Base-by-base conservation (phyloP, 1,140 invertebrate genomes). In the Aleiodes sp. region DNA sequence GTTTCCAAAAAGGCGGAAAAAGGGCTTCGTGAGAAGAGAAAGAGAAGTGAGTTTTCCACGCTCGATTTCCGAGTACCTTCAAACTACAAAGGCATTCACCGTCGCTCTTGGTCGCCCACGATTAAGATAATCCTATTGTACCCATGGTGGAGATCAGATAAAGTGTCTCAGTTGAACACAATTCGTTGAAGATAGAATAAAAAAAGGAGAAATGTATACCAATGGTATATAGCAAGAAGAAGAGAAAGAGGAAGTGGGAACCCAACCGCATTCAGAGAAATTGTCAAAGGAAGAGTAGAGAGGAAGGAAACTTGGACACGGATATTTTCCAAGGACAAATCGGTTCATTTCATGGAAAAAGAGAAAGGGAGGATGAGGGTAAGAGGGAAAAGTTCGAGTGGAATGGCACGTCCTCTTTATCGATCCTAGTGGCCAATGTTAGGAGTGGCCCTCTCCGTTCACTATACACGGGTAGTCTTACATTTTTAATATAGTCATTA, bases 81-180 rank as follows among this genome's bases (percentile, higher is more conserved):
- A n/a, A n/a, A n/a, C n/a, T n/a, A n/a, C n/a, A n/a, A n/a, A n/a
- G n/a, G n/a, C 31, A 35, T 10, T 10, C 16, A 21, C 46, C 46
- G 46, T 52, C 46, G 26, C 46, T 52, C 46, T 52, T 52, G 46
- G 19, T 52, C 46, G 46, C 46, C 46, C 21, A 21, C 46, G 46
- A 52, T 52, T 52, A 52, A 52, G 46, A 52, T 52, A 52, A 52
- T 52, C 46, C 46, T 9, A 52, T 52, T 52, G 46, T 52, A 52
- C 46, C 21, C 46, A 16, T 26, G 46, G 46, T 52, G 26, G 12
- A 52, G 19, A 52, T 52, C 46, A 52, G 46, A 52, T 52, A 52
- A 24, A 52, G 46, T 52, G 46, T 52, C 46, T 52, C 46, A 21
- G 46, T 16, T 21, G 46, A 52, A 52, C 21, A 52, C 46, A 52